Conservation (phyloP, 2,113 vertebrate genomes). For the Raja brachyura region DNA sequence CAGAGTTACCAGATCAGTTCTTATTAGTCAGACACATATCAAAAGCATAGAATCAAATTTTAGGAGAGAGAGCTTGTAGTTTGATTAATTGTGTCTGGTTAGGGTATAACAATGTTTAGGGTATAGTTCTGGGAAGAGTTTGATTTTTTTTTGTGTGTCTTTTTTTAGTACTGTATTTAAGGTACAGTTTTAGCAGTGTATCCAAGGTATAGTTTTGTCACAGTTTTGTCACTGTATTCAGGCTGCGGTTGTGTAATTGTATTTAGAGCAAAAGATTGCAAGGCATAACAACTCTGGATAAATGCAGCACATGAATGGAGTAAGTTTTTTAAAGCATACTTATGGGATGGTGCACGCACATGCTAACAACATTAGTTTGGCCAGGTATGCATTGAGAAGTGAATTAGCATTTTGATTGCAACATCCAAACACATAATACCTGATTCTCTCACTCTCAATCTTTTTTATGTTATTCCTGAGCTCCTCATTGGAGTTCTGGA, state of each 20-base stretch:
- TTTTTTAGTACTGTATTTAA: not conserved
- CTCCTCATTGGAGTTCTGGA: constrained; percentile 61
- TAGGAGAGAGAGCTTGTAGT: not conserved
- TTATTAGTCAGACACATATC: not conserved
- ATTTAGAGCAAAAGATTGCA: too few relatives aligned
- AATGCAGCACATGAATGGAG: not conserved
- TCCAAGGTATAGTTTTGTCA: not conserved
- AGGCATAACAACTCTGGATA: too few relatives aligned
- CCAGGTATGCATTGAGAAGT: not conserved
- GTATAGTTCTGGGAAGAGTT: not conserved
- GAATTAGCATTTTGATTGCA: not conserved
- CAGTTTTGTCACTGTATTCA: not conserved
- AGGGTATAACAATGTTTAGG: not conserved
- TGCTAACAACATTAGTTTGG: not conserved
- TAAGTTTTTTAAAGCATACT: not conserved
- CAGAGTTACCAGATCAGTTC: not conserved
- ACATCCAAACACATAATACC: constrained; percentile 48
- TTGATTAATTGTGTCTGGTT: not conserved
- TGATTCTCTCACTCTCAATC: constrained; percentile 67
- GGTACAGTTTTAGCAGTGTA: not conserved
- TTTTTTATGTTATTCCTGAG: constrained; percentile 58
- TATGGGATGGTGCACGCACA: not conserved
- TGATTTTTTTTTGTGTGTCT: not conserved
- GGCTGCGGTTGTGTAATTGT: not conserved
- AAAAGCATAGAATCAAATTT: not conserved